Percentiles rank a stretch among this genome's conserved stretches.
phyloP scores from a whole-genome alignment of 2,113 vertebrate genomes.

The Salvelinus alpinus region DNA sequence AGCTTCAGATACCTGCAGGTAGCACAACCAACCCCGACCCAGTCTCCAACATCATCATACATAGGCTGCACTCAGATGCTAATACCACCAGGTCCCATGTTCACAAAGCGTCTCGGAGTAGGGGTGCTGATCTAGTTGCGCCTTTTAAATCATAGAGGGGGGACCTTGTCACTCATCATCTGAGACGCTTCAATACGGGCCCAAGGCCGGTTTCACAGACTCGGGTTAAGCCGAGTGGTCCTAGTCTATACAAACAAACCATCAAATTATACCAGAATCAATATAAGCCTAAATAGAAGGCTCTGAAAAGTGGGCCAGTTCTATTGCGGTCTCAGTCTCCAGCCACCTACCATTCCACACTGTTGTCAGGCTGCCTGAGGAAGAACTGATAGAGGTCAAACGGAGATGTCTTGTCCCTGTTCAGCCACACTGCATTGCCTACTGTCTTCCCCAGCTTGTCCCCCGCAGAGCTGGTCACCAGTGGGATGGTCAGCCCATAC shows the following conservation, averaged over 20 bases:
- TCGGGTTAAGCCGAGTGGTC: too few species aligned
- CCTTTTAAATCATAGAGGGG: too few species aligned
- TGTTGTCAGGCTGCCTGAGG: constrained; percentile 82
- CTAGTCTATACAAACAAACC: too few species aligned
- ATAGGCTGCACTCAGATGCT: neutral
- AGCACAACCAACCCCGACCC: neutral
- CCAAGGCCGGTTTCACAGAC: too few species aligned
- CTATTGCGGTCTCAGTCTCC: neutral
- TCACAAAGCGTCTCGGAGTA: too few species aligned
- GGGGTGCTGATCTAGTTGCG: too few species aligned
- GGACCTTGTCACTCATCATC: too few species aligned
- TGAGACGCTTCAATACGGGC: neutral
- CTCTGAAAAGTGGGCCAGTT: neutral
- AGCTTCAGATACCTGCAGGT: constrained; percentile 87
- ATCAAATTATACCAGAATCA: too few species aligned
- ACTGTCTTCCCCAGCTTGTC: constrained; percentile 96
- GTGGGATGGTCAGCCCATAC: constrained; percentile 89
- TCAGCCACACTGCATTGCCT: constrained; percentile 95
- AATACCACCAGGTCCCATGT: neutral
- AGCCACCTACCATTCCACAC: constrained; percentile 78
- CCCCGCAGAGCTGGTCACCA: constrained; percentile 88
- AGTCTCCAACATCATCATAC: neutral
- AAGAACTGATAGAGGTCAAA: constrained; percentile 98
- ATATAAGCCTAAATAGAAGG: too few species aligned
- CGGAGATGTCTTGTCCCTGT: constrained; percentile 86